Evolutionary conservation across 2,113 vertebrate species (phyloP), one percentile per base, ranked within the genome.

Genomic region (Henicopernis longicauda): DNA sequence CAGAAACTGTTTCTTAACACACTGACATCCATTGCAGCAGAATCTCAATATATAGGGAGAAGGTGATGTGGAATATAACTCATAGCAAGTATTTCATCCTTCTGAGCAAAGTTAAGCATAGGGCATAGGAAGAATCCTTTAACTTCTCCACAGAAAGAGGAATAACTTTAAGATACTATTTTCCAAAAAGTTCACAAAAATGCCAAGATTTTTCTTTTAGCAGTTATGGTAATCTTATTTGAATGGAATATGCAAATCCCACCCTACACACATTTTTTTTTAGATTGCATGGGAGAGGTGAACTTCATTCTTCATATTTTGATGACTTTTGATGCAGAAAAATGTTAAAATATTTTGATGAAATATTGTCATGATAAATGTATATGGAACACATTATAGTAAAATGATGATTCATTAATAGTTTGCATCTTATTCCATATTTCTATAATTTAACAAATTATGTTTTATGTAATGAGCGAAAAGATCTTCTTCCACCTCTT

Each of bases 371-470:
- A 52, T 86, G 65, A 89, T 91, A 79, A 94, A 82, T 86, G 29
- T 73, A 22, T 76, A 70, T 95, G 26, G 57, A 67, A 87, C 16
- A 90, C 8, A 4, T 94, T 88, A 87, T 93, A 92, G 95, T 91
- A 93, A 96, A 94, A 79, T 86, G 34, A 40, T 91, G 4, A 79
- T 95, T 96, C 49, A 84, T 96, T 82, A 85, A 70, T 90, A 94
- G 63, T 94, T 86, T 61, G 17, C 42, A 71, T 95, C n/a, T 90
- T 88, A 88, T 84, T 96, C 74, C 72, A 66, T 86, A 85, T 47
- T 73, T 12, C 16, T 62, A 11, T 47, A 92, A 81, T 82, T 71
- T 77, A 81, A 52, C 10, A 16, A 50, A 27, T 38, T 92, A 25
- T 44, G 6, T 62, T 86, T 86, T 77, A 70, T 47, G 11, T 57